A percentile compares a stretch with the other conserved stretches of the same genome.
Evolutionary conservation across 2,888 invertebrate genomes (phyloP).

Genomic region (Drosophila meridionalis): DNA sequence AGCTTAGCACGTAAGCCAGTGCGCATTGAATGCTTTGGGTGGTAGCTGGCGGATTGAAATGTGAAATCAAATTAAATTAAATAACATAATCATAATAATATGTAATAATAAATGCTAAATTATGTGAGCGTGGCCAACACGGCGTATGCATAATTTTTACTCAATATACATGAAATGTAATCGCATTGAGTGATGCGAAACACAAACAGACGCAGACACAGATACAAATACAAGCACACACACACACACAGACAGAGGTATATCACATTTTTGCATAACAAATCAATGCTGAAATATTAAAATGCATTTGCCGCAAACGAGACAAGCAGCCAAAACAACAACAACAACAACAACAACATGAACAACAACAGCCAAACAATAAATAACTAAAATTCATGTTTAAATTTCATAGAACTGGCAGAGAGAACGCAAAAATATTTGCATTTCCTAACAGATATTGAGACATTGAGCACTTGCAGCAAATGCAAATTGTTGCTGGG

Average conservation of each 20-base stretch:
- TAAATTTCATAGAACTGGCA: constrained; percentile 59
- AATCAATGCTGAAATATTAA: constrained; percentile 77
- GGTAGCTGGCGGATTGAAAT: constrained; percentile 31
- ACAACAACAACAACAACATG: constrained; percentile 10
- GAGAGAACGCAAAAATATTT: constrained; percentile 58
- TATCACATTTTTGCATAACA: constrained; percentile 74
- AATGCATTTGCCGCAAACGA: constrained; percentile 75
- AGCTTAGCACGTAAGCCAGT: constrained; percentile 55
- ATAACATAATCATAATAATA: constrained; percentile 79
- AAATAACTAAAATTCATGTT: constrained; percentile 78
- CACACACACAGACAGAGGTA: constrained; percentile 7
- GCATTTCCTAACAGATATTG: constrained; percentile 62
- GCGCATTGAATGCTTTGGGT: constrained; percentile 9
- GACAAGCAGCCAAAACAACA: constrained; percentile 43
- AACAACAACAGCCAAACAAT: constrained; percentile 38
- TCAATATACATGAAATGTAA: constrained; percentile 52
- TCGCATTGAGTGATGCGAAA: constrained; percentile 67
- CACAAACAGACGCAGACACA: constrained; percentile 35
- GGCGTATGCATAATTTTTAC: constrained; percentile 73
- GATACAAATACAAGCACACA: constrained; percentile 17
- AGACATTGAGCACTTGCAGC: constrained; percentile 55
- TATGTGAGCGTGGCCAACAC: constrained; percentile 68
- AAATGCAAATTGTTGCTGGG: constrained; percentile 51
- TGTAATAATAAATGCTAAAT: constrained; percentile 79
- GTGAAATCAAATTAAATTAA: constrained; percentile 78